Percentiles rank a stretch among this genome's conserved stretches.
Evolutionary conservation across 2,888 invertebrate species (phyloP).

Genomic region (Dasypolia templi): DNA sequence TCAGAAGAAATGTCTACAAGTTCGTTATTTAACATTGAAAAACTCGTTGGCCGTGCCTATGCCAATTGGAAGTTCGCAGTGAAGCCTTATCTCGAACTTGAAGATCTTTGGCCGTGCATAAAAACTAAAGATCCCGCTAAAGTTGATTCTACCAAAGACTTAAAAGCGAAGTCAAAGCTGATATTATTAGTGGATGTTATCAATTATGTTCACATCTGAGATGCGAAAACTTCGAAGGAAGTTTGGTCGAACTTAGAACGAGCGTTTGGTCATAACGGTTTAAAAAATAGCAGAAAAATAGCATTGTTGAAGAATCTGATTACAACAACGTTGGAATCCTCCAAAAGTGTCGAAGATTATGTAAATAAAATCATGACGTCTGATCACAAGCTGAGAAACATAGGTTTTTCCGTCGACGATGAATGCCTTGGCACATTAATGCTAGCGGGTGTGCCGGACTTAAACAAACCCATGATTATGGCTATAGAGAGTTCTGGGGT

Average conservation of each 20-base stretch:
- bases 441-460: neutral
- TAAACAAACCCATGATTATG: neutral
- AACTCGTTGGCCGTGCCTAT: neutral
- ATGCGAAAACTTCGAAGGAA: neutral
- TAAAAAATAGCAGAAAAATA: neutral
- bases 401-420: neutral
- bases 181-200: neutral
- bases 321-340: neutral
- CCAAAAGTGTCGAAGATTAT: neutral
- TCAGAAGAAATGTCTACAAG: no score
- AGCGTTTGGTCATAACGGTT: neutral
- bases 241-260: neutral
- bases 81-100: neutral
- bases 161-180: slow-evolving; percentile 3
- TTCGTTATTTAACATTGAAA: no score
- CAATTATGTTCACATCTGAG: neutral
- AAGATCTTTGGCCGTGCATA: neutral
- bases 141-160: neutral
- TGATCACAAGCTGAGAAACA: neutral
- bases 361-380: neutral
- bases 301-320: neutral
- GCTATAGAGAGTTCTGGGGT: neutral
- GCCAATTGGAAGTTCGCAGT: neutral
- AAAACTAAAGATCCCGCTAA: neutral
- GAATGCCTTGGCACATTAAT: neutral